Conservation (phyloP, 2,113 vertebrate genomes). For the Saguinus midas region DNA sequence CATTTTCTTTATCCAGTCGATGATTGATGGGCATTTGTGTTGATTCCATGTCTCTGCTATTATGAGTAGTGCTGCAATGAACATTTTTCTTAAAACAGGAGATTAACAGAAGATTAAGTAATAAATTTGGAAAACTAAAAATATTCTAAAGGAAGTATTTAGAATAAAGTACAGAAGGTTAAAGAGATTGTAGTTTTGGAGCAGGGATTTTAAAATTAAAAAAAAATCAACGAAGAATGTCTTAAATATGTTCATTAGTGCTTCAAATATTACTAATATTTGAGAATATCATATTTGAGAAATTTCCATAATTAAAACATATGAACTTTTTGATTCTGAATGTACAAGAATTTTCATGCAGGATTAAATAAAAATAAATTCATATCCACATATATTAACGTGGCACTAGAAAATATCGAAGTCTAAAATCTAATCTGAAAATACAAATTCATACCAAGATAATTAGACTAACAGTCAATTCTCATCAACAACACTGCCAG, state of each 20-base stretch:
- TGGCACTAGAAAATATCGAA: not conserved
- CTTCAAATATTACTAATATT: not conserved
- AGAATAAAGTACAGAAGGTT: conserved; percentile 7
- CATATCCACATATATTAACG: not conserved
- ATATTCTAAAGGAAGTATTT: not conserved
- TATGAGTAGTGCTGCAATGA: no score
- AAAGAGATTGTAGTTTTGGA: not conserved
- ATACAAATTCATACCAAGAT: not conserved
- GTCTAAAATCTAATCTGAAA: not conserved
- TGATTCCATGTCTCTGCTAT: no score
- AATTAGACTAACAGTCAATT: not conserved
- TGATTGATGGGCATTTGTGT: no score
- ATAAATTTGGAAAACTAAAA: not conserved
- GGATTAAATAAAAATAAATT: not conserved
- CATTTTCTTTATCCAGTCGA: no score
- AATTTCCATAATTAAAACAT: not conserved
- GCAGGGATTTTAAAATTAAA: not conserved
- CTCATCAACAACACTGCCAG: not conserved
- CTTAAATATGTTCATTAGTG: not conserved
- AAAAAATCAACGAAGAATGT: not conserved
- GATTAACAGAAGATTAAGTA: not conserved
- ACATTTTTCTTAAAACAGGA: not conserved
- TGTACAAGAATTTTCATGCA: not conserved
- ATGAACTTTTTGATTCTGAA: not conserved
- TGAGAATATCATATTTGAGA: not conserved